Evolutionary conservation across 2,113 vertebrate genomes (phyloP).

Genomic region (Cavia aperea): DNA sequence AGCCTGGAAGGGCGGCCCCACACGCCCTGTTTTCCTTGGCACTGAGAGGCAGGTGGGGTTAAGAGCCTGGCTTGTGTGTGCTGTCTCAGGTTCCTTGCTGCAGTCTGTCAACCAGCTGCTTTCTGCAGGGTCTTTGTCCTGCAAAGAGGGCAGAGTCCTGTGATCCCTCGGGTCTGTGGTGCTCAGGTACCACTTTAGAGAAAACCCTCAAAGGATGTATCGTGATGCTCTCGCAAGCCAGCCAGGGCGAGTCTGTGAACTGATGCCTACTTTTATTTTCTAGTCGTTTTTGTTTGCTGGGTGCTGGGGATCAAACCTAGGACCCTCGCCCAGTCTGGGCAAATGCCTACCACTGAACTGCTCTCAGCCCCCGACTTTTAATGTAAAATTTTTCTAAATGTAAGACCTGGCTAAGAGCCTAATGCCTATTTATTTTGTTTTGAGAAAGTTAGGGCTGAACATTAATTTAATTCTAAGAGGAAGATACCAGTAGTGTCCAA

Average conservation of each 20-base stretch:
- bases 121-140: background rate
- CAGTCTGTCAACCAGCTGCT: background rate
- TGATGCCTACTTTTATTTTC: background rate
- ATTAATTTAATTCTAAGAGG: constrained; percentile 32
- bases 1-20: background rate
- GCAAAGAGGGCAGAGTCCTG: background rate
- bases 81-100: background rate
- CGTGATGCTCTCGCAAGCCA: background rate
- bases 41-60: background rate
- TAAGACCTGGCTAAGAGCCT: background rate
- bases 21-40: background rate
- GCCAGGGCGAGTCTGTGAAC: background rate
- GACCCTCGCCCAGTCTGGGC: background rate
- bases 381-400: constrained; percentile 1
- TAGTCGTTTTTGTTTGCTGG: background rate
- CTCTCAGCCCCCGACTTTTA: background rate
- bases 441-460: background rate
- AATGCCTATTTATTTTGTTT: background rate
- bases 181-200: background rate
- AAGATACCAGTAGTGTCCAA: background rate
- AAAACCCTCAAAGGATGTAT: background rate
- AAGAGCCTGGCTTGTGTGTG: background rate
- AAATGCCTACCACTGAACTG: background rate
- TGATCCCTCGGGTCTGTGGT: background rate
- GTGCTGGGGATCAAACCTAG: background rate